Base-by-base conservation (phyloP, 2,113 vertebrate species). In the Bos indicus region DNA sequence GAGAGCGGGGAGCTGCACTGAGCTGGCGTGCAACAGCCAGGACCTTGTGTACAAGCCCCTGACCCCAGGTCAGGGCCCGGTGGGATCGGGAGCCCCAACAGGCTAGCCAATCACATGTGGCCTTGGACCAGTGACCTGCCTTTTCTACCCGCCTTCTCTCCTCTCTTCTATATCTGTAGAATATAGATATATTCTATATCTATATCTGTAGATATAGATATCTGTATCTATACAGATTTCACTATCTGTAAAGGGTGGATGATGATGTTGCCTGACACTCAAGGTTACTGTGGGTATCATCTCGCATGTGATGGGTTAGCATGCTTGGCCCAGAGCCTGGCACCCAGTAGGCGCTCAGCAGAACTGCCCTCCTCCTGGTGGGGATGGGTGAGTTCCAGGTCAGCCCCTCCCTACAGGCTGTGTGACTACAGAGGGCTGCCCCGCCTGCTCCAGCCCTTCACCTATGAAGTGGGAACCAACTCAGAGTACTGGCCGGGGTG, bases 201-300 rank as follows among this genome's bases (percentile, higher is more conserved):
- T 40, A 40, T 40, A 40, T 40, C 40, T 4, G 40, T 40, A 40
- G 40, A 40, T 40, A 40, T 40, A 40, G 40, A 40, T 40, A 40
- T 40, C 40, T 40, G 40, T 40, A 40, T 40, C 40, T 40, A 40
- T 40, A 40, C 40, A 40, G 40, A 40, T 56, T 57, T 80, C 25
- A 8, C 23, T 26, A 0, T 91, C 87, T 90, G 5, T 74, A 6
- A 90, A 54, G 14, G 15, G 26, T 71, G 67, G 17, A 2, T 43
- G 1, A 25, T 5, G 2, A 4, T 43, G 57, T 57, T n/a, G 6
- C 28, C 19, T 9, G 1, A 30, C 7, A 0, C 30, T 14, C 30
- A 8, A 7, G 36, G 19, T 21, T 17, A 3, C 56, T 21, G 1
- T 13, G 87, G 67, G 33, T 43, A 6, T 6, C 30, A 46, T 43